These are phyloP conservation scores for Magallana gigas DNA, from an alignment of 1,140 invertebrate genomes.

Conservation along the genomic window DNA sequence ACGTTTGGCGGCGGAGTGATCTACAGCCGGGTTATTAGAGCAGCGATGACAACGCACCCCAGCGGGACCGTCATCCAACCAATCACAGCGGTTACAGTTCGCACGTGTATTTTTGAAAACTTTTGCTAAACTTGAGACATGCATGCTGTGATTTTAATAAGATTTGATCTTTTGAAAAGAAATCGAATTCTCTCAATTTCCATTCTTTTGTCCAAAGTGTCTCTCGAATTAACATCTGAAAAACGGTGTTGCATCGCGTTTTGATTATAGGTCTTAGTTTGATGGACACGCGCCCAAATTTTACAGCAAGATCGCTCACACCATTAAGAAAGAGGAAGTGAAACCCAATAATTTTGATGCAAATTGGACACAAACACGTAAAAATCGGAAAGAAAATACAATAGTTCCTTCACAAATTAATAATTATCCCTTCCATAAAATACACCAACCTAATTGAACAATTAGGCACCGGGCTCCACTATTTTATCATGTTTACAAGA, in stretches of 20 bases:
- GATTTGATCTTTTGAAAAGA: slow-evolving; percentile 34
- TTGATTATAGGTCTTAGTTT: slow-evolving; percentile 46
- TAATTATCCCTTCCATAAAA: slow-evolving; percentile 25
- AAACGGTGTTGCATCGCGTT: slow-evolving; percentile 39
- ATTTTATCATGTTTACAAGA: slow-evolving; percentile 3
- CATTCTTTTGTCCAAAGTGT: slow-evolving; percentile 23
- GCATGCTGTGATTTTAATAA: slow-evolving; percentile 34
- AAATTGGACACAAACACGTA: slow-evolving; percentile 16
- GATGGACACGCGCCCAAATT: slow-evolving; percentile 47
- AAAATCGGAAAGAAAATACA: slow-evolving; percentile 23
- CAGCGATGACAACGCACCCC: slow-evolving; percentile 13
- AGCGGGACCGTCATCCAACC: slow-evolving; percentile 18
- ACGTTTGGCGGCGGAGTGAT: slow-evolving; percentile 16
- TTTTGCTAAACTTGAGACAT: slow-evolving; percentile 25
- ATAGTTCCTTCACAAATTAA: background rate
- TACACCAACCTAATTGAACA: background rate
- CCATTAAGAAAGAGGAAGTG: slow-evolving; percentile 19
- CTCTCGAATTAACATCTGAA: slow-evolving; percentile 37
- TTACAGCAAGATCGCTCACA: slow-evolving; percentile 17
- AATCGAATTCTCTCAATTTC: slow-evolving; percentile 35
- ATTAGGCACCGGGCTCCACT: background rate
- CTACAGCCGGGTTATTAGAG: slow-evolving; percentile 29
- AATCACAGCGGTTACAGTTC: slow-evolving; percentile 20
- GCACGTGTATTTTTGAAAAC: slow-evolving; percentile 17
- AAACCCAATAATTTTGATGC: slow-evolving; percentile 38